Percentiles rank a stretch among this genome's conserved stretches.
Conservation (phyloP, 2,113 vertebrate species). For the Scartelaos histophorus region DNA sequence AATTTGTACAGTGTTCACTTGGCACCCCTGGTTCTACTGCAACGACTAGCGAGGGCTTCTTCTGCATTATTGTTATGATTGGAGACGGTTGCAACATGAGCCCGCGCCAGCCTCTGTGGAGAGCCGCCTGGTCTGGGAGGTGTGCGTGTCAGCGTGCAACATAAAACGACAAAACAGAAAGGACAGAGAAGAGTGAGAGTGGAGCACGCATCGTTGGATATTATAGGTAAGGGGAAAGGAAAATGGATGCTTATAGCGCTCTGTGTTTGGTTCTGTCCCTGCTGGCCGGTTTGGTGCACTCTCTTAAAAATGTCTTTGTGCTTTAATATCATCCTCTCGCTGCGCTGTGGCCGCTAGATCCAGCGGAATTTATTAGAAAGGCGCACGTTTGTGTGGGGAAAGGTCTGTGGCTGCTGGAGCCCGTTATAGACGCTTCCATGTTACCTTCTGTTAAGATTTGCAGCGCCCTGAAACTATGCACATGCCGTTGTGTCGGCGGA, state of each 20-base stretch:
- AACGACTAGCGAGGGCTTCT: constrained; percentile 62
- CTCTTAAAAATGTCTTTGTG: constrained; percentile 70
- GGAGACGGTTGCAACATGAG: constrained; percentile 71
- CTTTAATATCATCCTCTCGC: constrained; percentile 54
- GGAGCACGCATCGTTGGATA: constrained; percentile 78
- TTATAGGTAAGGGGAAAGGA: constrained; percentile 76
- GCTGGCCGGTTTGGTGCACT: constrained; percentile 66
- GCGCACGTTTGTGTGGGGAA: constrained; percentile 65
- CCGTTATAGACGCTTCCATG: constrained; percentile 70
- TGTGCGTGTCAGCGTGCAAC: constrained; percentile 73
- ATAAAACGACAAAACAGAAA: constrained; percentile 67
- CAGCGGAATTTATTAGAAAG: constrained; percentile 61
- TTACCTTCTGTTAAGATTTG: constrained; percentile 55
- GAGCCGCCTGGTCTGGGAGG: constrained; percentile 58
- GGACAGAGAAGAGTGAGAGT: constrained; percentile 61
- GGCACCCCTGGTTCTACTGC: constrained; percentile 74
- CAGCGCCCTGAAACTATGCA: constrained; percentile 33
- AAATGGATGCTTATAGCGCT: constrained; percentile 74
- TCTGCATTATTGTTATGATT: constrained; percentile 71
- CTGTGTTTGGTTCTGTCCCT: constrained; percentile 58
- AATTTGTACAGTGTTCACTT: constrained; percentile 81
- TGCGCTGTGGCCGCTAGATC: constrained; percentile 56
- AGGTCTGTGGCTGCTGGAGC: constrained; percentile 27
- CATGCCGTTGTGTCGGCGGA: constrained; percentile 51
- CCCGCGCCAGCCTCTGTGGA: constrained; percentile 58